These are phyloP conservation scores for Nomada flava DNA, from an alignment of 2,888 invertebrate genomes.

Conservation along the genomic window DNA sequence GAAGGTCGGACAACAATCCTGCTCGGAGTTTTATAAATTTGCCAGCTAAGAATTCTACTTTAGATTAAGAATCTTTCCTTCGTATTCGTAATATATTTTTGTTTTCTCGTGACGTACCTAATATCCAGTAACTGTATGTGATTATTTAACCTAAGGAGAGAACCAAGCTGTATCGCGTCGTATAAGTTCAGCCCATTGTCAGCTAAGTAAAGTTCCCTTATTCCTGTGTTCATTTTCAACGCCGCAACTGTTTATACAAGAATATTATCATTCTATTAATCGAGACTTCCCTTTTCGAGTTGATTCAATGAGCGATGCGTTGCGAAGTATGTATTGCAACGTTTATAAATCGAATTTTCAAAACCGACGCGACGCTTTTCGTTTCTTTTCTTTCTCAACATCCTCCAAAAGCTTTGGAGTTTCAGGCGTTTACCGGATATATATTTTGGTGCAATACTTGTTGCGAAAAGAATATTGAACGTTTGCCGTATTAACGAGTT, in stretches of 20 bases:
- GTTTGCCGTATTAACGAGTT: too few species aligned
- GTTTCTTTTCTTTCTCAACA: not conserved
- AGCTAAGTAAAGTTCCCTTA: constrained; percentile 92
- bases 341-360: too few species aligned
- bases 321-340: too few species aligned
- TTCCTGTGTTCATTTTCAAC: constrained; percentile 90
- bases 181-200: constrained; percentile 91
- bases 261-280: constrained; percentile 8
- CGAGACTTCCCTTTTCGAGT: not conserved
- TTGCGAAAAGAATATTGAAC: too few species aligned
- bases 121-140: constrained; percentile 92
- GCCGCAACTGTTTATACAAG: constrained; percentile 87
- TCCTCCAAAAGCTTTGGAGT: not conserved
- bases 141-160: constrained; percentile 90
- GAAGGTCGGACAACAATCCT: too few species aligned
- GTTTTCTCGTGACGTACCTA: constrained; percentile 85
- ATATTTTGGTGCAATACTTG: not conserved
- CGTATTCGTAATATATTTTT: not conserved
- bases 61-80: too few species aligned
- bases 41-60: too few species aligned
- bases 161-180: constrained; percentile 92
- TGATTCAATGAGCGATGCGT: not conserved
- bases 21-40: too few species aligned
- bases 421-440: not conserved
- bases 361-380: too few species aligned